Evolutionary conservation across 2,888 invertebrate genomes (phyloP).

Genomic region (Flexamia atlantica): DNA sequence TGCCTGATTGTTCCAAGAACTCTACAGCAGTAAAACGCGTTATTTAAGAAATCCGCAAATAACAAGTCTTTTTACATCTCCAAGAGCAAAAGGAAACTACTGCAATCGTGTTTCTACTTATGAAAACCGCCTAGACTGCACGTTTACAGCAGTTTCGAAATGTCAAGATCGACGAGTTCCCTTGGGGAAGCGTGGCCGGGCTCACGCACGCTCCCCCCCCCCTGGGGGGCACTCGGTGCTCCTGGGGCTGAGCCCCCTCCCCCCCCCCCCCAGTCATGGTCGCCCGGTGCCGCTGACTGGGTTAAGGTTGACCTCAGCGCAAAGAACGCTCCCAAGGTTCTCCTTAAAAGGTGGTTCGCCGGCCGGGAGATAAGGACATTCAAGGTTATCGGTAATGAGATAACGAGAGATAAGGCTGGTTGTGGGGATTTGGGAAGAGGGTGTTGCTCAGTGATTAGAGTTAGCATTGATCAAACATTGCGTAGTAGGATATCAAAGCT

Average conservation of each 20-base stretch:
- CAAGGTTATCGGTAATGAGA: background rate
- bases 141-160: background rate
- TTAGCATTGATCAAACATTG: too few relatives aligned
- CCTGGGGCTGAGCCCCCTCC: background rate
- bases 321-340: slow-evolving; percentile 20
- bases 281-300: slow-evolving; percentile 5
- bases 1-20: too few relatives aligned
- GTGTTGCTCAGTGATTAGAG: too few relatives aligned
- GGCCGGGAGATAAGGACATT: background rate
- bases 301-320: slow-evolving; percentile 15
- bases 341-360: slow-evolving; percentile 3
- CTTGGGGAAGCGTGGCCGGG: background rate
- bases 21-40: background rate
- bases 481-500: too few relatives aligned
- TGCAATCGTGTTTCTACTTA: too few relatives aligned
- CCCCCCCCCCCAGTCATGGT: background rate
- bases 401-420: background rate
- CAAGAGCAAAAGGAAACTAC: too few relatives aligned
- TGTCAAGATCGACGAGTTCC: background rate
- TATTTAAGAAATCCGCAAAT: background rate
- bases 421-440: too few relatives aligned
- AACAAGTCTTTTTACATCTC: too few relatives aligned
- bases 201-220: background rate
- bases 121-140: too few relatives aligned
- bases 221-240: too few relatives aligned